These are phyloP conservation scores for Falcaria lacertinaria DNA, from an alignment of 2,888 invertebrate species.

Conservation along the genomic window DNA sequence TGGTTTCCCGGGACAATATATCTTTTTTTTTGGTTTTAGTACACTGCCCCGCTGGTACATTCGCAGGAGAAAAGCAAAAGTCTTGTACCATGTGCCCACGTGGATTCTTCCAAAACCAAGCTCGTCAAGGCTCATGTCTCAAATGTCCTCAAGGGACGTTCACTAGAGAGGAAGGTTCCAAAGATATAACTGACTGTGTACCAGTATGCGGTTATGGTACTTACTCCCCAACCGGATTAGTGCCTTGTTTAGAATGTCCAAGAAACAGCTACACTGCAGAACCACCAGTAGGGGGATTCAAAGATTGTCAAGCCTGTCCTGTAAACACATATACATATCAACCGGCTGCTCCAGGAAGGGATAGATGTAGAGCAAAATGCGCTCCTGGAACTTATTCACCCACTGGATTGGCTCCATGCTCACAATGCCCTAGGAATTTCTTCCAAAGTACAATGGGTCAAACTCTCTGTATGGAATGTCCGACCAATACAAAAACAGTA, in stretches of 20 bases:
- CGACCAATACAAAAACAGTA: slow-evolving; percentile 93
- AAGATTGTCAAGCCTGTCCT: slow-evolving; percentile 96
- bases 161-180: slow-evolving; percentile 93
- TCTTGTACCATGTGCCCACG: slow-evolving; percentile 94
- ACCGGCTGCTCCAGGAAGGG: slow-evolving; percentile 91
- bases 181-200: slow-evolving; percentile 90
- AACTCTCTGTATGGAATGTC: slow-evolving; percentile 93
- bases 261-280: slow-evolving; percentile 93
- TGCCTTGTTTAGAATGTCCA: slow-evolving; percentile 96
- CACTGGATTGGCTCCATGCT: slow-evolving; percentile 96
- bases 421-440: slow-evolving; percentile 94
- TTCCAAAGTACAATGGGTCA: slow-evolving; percentile 93
- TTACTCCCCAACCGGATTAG: slow-evolving; percentile 95
- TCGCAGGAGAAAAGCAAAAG: slow-evolving; percentile 93
- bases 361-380: slow-evolving; percentile 93
- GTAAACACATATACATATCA: slow-evolving; percentile 94
- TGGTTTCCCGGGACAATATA: too few species aligned
- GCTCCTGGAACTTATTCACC: slow-evolving; percentile 94
- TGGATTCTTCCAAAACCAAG: slow-evolving; percentile 96
- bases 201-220: slow-evolving; percentile 98
- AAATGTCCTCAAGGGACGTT: slow-evolving; percentile 96
- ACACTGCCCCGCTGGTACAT: slow-evolving; percentile 98
- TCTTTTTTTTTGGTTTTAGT: too few species aligned
- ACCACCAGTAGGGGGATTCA: slow-evolving; percentile 94
- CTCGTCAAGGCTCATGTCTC: slow-evolving; percentile 93